phyloP scores from a whole-genome alignment of 1,140 invertebrate genomes.

The Cotesia typhae region DNA sequence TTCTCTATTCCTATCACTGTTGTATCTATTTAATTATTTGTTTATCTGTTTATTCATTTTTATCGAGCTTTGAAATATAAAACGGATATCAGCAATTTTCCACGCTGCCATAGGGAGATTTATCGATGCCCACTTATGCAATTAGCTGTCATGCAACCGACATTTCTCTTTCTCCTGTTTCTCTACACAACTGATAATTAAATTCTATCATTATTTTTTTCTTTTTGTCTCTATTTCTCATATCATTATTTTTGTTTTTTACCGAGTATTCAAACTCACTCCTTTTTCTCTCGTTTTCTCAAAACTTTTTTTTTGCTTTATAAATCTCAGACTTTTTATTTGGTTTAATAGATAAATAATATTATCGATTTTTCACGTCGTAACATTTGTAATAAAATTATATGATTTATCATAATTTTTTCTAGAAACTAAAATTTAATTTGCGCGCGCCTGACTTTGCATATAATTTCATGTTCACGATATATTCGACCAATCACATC shows the following conservation, averaged over 20 bases:
- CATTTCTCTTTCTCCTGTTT: slow-evolving; percentile 32
- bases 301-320: no score
- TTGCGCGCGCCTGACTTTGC: no score
- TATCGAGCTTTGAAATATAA: not conserved
- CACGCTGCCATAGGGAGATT: slow-evolving; percentile 18
- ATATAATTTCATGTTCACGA: no score
- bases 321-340: no score
- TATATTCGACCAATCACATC: no score
- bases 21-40: slow-evolving; percentile 3
- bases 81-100: slow-evolving; percentile 32
- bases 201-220: slow-evolving; percentile 7
- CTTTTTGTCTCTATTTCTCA: not conserved
- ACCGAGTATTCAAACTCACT: no score
- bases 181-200: not conserved
- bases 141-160: slow-evolving; percentile 36
- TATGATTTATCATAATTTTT: no score
- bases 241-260: slow-evolving; percentile 10
- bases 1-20: not conserved
- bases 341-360: no score
- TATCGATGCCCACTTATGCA: slow-evolving; percentile 34
- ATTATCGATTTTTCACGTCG: no score
- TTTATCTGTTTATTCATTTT: not conserved
- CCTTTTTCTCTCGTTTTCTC: no score
- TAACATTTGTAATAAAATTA: no score
- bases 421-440: no score